Conservation (phyloP, 2,797 vertebrate species). For the Anomalospiza imberbis region DNA sequence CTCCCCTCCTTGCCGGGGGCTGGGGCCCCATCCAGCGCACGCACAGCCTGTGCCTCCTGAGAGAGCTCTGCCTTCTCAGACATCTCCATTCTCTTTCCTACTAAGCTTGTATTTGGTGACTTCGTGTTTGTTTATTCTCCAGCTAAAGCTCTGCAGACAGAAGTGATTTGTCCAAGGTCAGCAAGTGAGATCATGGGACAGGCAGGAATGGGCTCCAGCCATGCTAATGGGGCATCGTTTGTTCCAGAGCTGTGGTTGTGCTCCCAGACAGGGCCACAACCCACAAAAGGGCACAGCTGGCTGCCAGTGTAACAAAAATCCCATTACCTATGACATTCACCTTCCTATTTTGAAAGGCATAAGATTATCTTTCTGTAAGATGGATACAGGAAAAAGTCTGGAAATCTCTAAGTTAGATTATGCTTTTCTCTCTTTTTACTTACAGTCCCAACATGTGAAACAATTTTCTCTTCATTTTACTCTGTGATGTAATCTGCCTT, state of each 20-base stretch:
- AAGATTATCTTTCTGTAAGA: neutral
- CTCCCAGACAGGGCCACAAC: neutral
- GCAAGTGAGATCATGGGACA: neutral
- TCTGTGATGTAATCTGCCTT: neutral
- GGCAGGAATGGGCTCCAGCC: neutral
- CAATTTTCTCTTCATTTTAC: neutral
- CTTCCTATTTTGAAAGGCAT: neutral
- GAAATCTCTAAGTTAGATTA: neutral
- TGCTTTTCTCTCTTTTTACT: neutral
- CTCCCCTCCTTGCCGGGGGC: neutral
- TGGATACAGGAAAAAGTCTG: neutral
- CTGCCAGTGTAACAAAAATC: neutral
- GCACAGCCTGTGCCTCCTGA: neutral
- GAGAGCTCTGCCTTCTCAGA: neutral
- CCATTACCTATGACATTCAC: conserved; percentile 16
- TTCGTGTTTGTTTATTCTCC: neutral
- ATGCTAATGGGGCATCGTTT: neutral
- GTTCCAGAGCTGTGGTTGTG: neutral
- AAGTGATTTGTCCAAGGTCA: conserved; percentile 15
- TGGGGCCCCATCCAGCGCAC: neutral
- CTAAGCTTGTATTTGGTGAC: neutral
- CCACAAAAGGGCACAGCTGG: neutral
- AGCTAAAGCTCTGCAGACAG: neutral
- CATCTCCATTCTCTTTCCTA: neutral
- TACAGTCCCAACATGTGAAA: neutral